Evolutionary conservation across 1,140 invertebrate species (phyloP), one percentile per base, ranked within the genome.

Genomic region (Bombus cullumanus): DNA sequence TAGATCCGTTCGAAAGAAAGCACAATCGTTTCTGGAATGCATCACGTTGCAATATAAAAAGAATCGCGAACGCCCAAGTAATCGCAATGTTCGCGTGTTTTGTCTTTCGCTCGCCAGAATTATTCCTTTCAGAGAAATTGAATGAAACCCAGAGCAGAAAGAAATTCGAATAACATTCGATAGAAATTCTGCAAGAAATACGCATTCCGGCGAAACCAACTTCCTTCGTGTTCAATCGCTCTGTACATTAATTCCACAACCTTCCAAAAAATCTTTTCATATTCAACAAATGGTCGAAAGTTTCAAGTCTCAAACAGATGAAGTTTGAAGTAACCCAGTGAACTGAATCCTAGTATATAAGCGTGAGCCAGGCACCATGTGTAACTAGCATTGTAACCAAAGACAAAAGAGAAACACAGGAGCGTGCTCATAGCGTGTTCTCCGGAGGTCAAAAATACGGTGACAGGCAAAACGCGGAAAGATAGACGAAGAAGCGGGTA

Each of bases 401-500:
- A 77, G 84, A 86, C 85, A 83, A 86, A 83, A 59, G 81, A 71
- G 15, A 69, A 80, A 71, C 73, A 62, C 15, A 39, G 64, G 41
- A 47, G 64, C 53, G n/a, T 28, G 47, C n/a, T 34, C 57, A 57
- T 8, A 25, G 31, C 41, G 15, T 78, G 41, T 75, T 62, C 41
- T 8, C 3, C 88, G 43, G 64, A 88, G 91, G 90, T 91, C 91
- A 90, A 91, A 92, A 90, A 88, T 87, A 88, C 92, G 91, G 86
- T 86, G 90, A 89, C 86, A 88, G 80, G 86, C 86, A 88, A 74
- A 91, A 88, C 66, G 78, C 90, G 85, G 86, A 85, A 88, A 92
- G 81, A 84, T 81, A 81, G 79, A 34, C 28, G 78, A 76, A 91
- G 69, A 81, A 78, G 77, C 77, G 85, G 88, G 84, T 86, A 90